Evolutionary conservation across 2,113 vertebrate genomes (phyloP).

Genomic region (Caracal caracal): DNA sequence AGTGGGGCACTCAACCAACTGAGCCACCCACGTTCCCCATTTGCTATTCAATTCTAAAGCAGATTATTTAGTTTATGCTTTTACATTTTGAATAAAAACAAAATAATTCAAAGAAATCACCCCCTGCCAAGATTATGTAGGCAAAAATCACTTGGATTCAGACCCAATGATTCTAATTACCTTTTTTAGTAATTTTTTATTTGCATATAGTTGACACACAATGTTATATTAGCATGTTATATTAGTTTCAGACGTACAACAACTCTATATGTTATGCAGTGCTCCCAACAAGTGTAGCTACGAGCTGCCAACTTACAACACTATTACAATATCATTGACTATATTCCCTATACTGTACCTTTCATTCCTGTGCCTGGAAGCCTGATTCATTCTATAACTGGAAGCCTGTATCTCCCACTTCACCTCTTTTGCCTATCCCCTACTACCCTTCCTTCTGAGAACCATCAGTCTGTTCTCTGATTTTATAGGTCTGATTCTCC

Average conservation of each 20-base stretch:
- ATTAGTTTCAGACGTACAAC: background rate
- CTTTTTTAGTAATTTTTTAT: background rate
- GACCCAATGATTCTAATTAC: background rate
- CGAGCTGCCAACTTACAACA: background rate
- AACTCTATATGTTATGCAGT: background rate
- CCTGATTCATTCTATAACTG: background rate
- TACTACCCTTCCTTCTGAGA: background rate
- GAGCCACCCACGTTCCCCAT: too few relatives aligned
- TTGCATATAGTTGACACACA: background rate
- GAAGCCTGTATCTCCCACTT: background rate
- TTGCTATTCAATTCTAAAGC: background rate
- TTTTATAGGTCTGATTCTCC: background rate
- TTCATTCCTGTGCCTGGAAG: background rate
- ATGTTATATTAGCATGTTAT: background rate
- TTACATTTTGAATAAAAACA: conserved; percentile 23
- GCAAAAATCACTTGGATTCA: conserved; percentile 6
- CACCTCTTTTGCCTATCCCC: background rate
- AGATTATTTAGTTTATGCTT: conserved; percentile 37
- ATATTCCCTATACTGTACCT: background rate
- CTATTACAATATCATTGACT: background rate
- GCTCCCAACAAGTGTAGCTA: background rate
- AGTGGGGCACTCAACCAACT: too few relatives aligned
- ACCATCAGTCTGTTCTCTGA: background rate
- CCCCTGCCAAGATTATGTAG: background rate
- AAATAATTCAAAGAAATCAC: conserved; percentile 39